Percentiles rank a stretch among this genome's conserved stretches.
Conservation (phyloP, 2,797 vertebrate species). For the Halcyon leucocephala region DNA sequence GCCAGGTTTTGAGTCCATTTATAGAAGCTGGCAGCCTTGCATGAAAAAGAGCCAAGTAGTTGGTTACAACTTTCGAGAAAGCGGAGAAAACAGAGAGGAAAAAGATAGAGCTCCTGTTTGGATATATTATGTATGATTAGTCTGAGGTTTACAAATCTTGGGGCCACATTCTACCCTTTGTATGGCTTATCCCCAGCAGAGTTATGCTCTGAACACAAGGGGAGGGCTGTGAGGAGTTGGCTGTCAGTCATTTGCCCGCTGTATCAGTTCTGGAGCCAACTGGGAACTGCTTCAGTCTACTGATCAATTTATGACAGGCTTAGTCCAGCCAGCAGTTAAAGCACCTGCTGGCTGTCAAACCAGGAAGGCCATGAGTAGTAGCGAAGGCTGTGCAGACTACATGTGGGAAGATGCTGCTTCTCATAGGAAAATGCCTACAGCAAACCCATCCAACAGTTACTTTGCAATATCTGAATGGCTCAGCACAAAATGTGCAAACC, state of each 20-base stretch:
- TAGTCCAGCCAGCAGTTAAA: neutral
- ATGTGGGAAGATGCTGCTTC: neutral
- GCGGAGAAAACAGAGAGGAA: neutral
- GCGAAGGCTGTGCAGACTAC: neutral
- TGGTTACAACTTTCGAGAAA: neutral
- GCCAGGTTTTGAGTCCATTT: neutral
- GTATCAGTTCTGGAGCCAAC: neutral
- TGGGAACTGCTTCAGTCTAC: neutral
- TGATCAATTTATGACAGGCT: neutral
- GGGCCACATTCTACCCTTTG: neutral
- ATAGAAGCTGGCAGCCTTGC: neutral
- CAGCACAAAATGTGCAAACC: neutral
- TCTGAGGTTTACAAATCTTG: neutral
- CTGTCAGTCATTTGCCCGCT: neutral
- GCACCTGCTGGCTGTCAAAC: neutral
- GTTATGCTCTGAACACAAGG: neutral
- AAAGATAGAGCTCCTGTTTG: neutral
- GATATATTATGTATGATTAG: neutral
- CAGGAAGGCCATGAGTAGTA: neutral
- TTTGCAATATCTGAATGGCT: neutral
- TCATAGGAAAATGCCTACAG: neutral
- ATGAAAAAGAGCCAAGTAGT: neutral
- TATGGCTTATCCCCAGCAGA: neutral
- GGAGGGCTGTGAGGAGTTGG: neutral
- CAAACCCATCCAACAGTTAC: neutral